Conservation (phyloP, 2,113 vertebrate genomes). For the Myrmecobius fasciatus region DNA sequence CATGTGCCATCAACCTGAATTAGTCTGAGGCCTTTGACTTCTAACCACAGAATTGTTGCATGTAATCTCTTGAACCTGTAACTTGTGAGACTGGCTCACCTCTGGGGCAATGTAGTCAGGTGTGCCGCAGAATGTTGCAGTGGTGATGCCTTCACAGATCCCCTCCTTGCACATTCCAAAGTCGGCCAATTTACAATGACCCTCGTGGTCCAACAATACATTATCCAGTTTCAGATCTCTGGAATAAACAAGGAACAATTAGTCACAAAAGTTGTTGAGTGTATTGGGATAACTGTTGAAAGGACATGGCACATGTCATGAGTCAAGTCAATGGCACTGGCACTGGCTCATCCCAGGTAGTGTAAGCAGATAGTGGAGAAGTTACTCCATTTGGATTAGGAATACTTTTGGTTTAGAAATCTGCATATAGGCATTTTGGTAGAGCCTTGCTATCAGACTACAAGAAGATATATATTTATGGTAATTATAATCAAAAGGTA, state of each 20-base stretch:
- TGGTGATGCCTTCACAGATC: slow-evolving; percentile 91
- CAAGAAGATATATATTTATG: not conserved
- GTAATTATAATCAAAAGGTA: not conserved
- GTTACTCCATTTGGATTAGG: slow-evolving; percentile 5
- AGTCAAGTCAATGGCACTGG: not conserved
- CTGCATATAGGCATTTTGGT: not conserved
- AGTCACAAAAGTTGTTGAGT: not conserved
- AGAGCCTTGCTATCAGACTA: not conserved
- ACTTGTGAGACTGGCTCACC: slow-evolving; percentile 82
- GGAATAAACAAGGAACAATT: slow-evolving; percentile 63
- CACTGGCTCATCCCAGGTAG: not conserved
- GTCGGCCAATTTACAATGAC: slow-evolving; percentile 98
- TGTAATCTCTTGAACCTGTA: not conserved
- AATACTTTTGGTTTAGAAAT: not conserved
- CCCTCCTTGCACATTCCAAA: slow-evolving; percentile 99
- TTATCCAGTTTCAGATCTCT: slow-evolving; percentile 99
- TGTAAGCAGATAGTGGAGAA: not conserved
- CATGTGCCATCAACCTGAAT: not conserved
- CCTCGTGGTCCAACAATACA: slow-evolving; percentile 94
- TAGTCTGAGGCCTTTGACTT: not conserved
- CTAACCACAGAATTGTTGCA: not conserved
- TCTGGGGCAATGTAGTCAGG: slow-evolving; percentile 99
- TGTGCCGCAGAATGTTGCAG: slow-evolving; percentile 96
- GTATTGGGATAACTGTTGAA: not conserved
- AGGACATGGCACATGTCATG: fast-evolving